Percentiles rank a stretch among this genome's conserved stretches.
These are phyloP conservation scores for Drosophila melanogaster DNA, from an alignment of 1,140 invertebrate genomes.

Conservation along the genomic window Release_6_plus_ISO1_MT NT_033777.3:31870501-31871000, in stretches of 20 bases:
- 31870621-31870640: no score
- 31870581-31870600: not conserved
- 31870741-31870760: not conserved
- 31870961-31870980: constrained; percentile 3
- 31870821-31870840: constrained; percentile 16
- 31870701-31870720: no score
- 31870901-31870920: constrained; percentile 70
- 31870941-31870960: not conserved
- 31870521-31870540: constrained; percentile 6
- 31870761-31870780: not conserved
- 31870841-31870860: constrained; percentile 20
- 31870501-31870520: constrained; percentile 40
- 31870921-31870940: constrained; percentile 31
- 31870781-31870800: not conserved
- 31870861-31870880: constrained; percentile 26
- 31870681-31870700: no score
- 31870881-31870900: constrained; percentile 59
- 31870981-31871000: constrained; percentile 48
- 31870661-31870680: no score
- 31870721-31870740: not conserved
- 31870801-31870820: not conserved
- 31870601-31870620: no score
- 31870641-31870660: no score
- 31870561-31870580: constrained; percentile 32
- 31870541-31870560: constrained; percentile 12